Evolutionary conservation across 2,888 invertebrate species (phyloP).

Genomic region (Drosophila greeni): DNA sequence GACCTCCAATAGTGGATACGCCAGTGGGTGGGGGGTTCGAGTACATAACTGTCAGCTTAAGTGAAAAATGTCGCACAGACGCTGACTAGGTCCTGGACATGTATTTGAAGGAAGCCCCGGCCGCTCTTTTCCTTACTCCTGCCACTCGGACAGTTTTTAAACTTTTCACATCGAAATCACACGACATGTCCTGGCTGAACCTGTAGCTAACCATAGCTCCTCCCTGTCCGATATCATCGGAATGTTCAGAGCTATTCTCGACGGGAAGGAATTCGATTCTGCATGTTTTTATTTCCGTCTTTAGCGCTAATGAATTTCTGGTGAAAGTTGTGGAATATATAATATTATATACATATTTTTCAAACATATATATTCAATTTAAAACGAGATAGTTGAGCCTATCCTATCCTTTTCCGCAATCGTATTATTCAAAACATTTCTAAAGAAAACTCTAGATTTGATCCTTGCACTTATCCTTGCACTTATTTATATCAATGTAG

Average conservation of each 20-base stretch:
- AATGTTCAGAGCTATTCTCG: slow-evolving; percentile 11
- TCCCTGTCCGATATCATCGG: background rate
- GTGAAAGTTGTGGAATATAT: background rate
- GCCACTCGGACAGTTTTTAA: slow-evolving; percentile 40
- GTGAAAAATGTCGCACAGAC: slow-evolving; percentile 74
- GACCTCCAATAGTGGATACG: slow-evolving; percentile 37
- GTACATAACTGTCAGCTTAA: slow-evolving; percentile 73
- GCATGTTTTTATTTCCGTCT: background rate
- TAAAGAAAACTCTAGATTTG: too few species aligned
- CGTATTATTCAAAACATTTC: background rate
- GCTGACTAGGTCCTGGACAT: slow-evolving; percentile 49
- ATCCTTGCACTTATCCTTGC: too few species aligned
- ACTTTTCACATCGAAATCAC: slow-evolving; percentile 63
- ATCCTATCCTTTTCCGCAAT: background rate
- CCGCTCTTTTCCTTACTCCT: slow-evolving; percentile 29
- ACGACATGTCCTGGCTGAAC: slow-evolving; percentile 52
- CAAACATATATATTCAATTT: background rate
- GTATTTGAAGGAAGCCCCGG: slow-evolving; percentile 33
- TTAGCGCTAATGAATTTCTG: background rate
- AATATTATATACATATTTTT: background rate
- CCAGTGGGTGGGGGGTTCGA: slow-evolving; percentile 9
- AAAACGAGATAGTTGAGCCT: background rate
- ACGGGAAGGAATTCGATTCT: background rate
- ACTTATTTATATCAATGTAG: too few species aligned
- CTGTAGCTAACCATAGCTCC: slow-evolving; percentile 18